Percentiles rank a stretch among this genome's conserved stretches.
These are phyloP conservation scores for Actenoides hombroni DNA, from an alignment of 2,113 vertebrate genomes.

Conservation along the genomic window DNA sequence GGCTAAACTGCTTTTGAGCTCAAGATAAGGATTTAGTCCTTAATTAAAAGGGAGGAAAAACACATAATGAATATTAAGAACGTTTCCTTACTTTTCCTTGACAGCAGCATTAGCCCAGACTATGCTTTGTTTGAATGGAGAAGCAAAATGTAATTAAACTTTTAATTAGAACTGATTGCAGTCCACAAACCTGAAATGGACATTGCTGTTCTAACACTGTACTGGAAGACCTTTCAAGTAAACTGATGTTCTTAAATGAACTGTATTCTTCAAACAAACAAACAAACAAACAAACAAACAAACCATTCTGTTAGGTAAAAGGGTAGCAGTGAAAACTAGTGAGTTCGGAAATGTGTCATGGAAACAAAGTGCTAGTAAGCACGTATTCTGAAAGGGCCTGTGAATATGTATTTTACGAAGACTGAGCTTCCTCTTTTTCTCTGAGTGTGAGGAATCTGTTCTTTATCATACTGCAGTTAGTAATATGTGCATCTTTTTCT, in stretches of 20 bases:
- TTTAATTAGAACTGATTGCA: slow-evolving; percentile 43
- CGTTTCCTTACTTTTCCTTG: neutral
- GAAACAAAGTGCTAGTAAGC: neutral
- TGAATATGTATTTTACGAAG: neutral
- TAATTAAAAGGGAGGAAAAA: neutral
- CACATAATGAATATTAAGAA: neutral
- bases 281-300: neutral
- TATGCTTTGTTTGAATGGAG: slow-evolving; percentile 8
- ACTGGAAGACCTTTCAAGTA: neutral
- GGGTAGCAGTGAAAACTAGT: neutral
- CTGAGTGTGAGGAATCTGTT: neutral
- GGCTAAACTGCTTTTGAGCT: neutral
- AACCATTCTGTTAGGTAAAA: neutral
- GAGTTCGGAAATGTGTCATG: neutral
- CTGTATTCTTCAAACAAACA: neutral
- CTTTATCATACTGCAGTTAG: neutral
- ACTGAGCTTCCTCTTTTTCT: neutral
- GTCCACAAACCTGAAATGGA: slow-evolving; percentile 15
- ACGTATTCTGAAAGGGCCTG: neutral
- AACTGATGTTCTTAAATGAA: neutral
- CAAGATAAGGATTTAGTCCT: neutral
- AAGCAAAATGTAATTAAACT: slow-evolving; percentile 42
- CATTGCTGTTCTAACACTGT: neutral
- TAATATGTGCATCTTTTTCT: neutral
- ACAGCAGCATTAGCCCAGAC: neutral